phyloP scores from a whole-genome alignment of 1,140 invertebrate species.

The Parapsyche elsis region DNA sequence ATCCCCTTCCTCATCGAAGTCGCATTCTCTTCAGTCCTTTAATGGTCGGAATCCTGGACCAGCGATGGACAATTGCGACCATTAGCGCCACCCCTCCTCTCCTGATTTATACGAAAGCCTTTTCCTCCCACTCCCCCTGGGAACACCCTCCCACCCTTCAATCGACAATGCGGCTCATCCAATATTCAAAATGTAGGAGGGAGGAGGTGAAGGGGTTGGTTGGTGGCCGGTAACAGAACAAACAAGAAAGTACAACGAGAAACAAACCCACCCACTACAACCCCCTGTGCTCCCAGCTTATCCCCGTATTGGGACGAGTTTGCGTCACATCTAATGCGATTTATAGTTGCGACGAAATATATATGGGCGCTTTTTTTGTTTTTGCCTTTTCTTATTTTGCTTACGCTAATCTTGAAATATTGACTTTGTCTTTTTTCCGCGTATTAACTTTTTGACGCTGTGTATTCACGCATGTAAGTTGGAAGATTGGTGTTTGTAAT shows the following conservation, averaged over 20 bases:
- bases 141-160: background rate
- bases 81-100: constrained; percentile 4
- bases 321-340: constrained; percentile 23
- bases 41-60: constrained; percentile 8
- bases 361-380: background rate
- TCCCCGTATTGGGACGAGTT: constrained; percentile 25
- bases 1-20: background rate
- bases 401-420: constrained; percentile 23
- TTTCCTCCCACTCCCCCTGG: background rate
- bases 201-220: background rate
- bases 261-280: background rate
- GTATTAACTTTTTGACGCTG: background rate
- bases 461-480: background rate
- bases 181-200: constrained; percentile 23
- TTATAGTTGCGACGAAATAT: constrained; percentile 32
- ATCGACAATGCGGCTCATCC: constrained; percentile 38
- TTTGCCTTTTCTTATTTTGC: constrained; percentile 18
- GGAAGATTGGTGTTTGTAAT: too few relatives aligned
- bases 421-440: background rate
- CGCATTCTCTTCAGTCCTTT: constrained; percentile 5
- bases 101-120: constrained; percentile 22
- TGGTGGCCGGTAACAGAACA: background rate
- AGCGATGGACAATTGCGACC: constrained; percentile 32
- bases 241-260: background rate
- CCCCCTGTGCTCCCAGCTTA: background rate